Evolutionary conservation across 2,888 invertebrate genomes (phyloP).

Genomic region (Galerucella pusilla): DNA sequence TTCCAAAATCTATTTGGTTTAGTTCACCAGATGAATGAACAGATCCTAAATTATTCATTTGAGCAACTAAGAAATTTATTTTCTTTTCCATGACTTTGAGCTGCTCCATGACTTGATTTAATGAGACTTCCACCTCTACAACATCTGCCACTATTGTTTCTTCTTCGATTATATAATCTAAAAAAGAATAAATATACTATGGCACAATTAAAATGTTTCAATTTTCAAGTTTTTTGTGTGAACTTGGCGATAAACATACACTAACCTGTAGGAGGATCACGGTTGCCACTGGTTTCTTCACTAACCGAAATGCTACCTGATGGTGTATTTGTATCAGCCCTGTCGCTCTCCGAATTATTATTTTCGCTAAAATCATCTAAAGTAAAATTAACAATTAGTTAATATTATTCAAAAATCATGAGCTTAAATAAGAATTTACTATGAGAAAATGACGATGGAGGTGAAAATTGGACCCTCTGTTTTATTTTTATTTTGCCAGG

Average conservation of each 20-base stretch:
- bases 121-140: conserved; percentile 2
- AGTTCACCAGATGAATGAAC: background rate
- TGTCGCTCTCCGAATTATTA: background rate
- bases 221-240: no score
- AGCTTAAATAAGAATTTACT: background rate
- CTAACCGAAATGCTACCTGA: no score
- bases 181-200: background rate
- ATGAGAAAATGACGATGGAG: conserved; percentile 1
- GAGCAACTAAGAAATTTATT: background rate
- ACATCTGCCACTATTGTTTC: background rate
- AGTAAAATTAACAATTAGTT: background rate
- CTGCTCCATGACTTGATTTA: conserved; percentile 1
- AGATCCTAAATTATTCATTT: background rate
- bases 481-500: conserved; percentile 1
- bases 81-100: background rate
- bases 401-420: background rate
- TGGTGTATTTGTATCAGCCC: no score
- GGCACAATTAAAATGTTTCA: background rate
- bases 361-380: background rate
- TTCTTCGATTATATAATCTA: conserved; percentile 1
- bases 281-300: no score
- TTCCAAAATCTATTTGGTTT: background rate
- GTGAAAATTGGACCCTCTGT: background rate
- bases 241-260: no score
- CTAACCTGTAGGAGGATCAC: no score